These are phyloP conservation scores for Saccostrea cuccullata DNA, from an alignment of 1,140 invertebrate genomes.

Conservation along the genomic window DNA sequence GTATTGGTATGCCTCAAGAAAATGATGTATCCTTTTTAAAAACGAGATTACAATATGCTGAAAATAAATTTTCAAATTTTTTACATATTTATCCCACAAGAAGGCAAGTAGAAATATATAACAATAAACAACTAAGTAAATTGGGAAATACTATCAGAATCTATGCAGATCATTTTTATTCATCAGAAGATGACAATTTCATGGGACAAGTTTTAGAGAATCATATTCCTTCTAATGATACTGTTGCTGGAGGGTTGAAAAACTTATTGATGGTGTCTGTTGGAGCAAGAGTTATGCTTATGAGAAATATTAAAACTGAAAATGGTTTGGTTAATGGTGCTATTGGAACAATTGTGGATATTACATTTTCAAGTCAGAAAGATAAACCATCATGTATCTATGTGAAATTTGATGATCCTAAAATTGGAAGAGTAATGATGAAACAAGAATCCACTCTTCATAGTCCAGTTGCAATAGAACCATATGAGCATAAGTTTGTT, in stretches of 20 bases:
- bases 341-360: constrained; percentile 40
- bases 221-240: constrained; percentile 41
- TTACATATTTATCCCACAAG: constrained; percentile 36
- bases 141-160: constrained; percentile 28
- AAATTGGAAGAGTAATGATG: constrained; percentile 43
- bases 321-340: constrained; percentile 58
- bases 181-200: constrained; percentile 35
- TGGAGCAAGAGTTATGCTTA: constrained; percentile 52
- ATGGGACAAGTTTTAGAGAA: constrained; percentile 18
- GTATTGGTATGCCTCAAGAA: constrained; percentile 37
- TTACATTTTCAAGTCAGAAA: not conserved
- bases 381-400: constrained; percentile 19
- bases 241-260: constrained; percentile 47
- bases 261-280: constrained; percentile 19
- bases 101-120: constrained; percentile 35
- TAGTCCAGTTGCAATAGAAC: constrained; percentile 40
- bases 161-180: constrained; percentile 51
- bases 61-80: not conserved
- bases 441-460: not conserved
- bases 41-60: not conserved
- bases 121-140: not conserved
- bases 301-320: constrained; percentile 54
- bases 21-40: constrained; percentile 20
- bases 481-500: constrained; percentile 43
- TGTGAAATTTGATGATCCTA: constrained; percentile 53